Base-by-base conservation (phyloP, 1,140 invertebrate genomes). In the Pseudomyrmex flavicornis region DNA sequence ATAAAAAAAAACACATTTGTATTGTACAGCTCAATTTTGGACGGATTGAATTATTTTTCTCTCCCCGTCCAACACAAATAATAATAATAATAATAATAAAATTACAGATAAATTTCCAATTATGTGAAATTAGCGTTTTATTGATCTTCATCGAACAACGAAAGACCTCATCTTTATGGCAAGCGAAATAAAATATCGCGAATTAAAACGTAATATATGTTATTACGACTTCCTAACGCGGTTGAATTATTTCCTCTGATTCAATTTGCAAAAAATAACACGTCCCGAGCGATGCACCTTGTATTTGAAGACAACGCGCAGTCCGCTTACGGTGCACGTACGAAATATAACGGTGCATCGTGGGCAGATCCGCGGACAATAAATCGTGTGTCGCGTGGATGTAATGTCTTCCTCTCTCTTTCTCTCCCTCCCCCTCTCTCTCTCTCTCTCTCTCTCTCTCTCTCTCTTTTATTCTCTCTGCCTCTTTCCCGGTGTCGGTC, bases 321-420 rank as follows among this genome's bases (percentile, higher is more conserved):
- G 44, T 56, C 26, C 50, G 12, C 9, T 35, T 13, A 20, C 44
- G 20, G n/a, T 3, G 75, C 63, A 68, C 75, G 35, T 77, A 63
- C 17, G 50, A 77, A 77, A 35, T 77, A 77, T 77, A 77, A 77
- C 75, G 75, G 75, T 68, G 75, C 63, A 58, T 22, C 63, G 52
- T 52, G 63, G 63, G 63, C 63, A 77, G 63, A 68, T 12, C 13
- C 58, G 63, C 35, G 61, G 54, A 68, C 75, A 56, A 77, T 77
- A 77, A 77, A 77, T 77, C 75, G 75, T 12, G 26, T 12, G 22
- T 7, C 46, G n/a, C 17, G 62, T 35, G 26, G 26, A 35, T 35
- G 26, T 26, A 26, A 26, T 26, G 26, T 26, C 2, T 26, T 26
- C 26, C 26, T 35, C 26, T 35, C 26, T 44, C 48, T 77, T 13